Conservation (phyloP, 2,888 invertebrate genomes). For the Lepetodrilus schrolli region DNA sequence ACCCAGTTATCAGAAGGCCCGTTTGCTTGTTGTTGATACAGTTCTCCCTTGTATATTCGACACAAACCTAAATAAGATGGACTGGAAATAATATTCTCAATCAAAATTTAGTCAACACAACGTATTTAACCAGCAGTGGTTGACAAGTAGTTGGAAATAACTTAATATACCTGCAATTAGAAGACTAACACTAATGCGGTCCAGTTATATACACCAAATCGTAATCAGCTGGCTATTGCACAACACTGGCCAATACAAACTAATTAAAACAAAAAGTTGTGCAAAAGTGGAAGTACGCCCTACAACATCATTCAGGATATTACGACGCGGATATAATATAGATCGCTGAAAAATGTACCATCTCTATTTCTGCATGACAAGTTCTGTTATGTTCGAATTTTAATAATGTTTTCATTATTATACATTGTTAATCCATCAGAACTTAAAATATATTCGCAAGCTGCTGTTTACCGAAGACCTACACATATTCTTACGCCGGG, state of each 20-base stretch:
- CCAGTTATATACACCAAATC: no score
- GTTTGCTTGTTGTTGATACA: not conserved
- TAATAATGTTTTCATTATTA: no score
- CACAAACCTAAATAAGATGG: not conserved
- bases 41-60: no score
- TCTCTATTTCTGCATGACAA: no score
- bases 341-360: no score
- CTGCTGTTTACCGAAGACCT: no score
- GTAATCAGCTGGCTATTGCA: not conserved
- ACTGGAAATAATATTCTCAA: not conserved
- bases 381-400: no score
- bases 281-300: not conserved
- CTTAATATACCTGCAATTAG: not conserved
- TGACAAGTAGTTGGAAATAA: no score
- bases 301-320: not conserved
- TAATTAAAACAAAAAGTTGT: not conserved
- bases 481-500: conserved; percentile 7
- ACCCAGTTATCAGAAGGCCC: not conserved
- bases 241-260: not conserved
- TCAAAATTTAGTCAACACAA: not conserved
- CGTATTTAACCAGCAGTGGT: no score
- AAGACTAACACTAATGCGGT: not conserved
- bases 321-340: not conserved
- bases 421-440: no score
- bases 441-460: no score